phyloP scores from a whole-genome alignment of 2,888 invertebrate genomes.

The Spisula subtruncata region DNA sequence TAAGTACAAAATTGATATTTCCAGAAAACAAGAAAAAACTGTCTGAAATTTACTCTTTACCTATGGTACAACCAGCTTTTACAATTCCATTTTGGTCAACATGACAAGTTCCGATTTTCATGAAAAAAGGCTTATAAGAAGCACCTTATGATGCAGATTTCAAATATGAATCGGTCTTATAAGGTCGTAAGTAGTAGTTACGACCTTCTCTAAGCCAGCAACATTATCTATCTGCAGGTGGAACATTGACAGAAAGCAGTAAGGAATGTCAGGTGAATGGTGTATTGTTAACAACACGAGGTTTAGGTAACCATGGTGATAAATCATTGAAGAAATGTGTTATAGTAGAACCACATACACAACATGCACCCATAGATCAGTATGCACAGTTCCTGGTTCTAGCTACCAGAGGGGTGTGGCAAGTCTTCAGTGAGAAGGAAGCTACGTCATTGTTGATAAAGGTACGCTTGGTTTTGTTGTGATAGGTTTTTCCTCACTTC shows the following conservation, averaged over 20 bases:
- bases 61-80: too few species aligned
- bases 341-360: conserved; percentile 82
- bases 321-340: conserved; percentile 83
- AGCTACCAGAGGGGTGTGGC: conserved; percentile 86
- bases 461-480: conserved; percentile 70
- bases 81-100: too few species aligned
- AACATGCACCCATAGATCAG: conserved; percentile 83
- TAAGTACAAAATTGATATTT: too few species aligned
- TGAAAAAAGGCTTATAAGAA: too few species aligned
- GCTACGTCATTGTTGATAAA: conserved; percentile 82
- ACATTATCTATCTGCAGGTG: conserved; percentile 83
- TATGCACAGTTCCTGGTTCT: conserved; percentile 86
- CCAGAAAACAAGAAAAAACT: too few species aligned
- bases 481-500: too few species aligned
- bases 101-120: too few species aligned
- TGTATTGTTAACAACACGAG: conserved; percentile 85
- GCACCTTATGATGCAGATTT: too few species aligned
- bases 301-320: conserved; percentile 88
- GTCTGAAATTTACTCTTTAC: too few species aligned
- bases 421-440: conserved; percentile 85
- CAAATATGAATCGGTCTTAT: too few species aligned
- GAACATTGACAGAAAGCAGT: conserved; percentile 82
- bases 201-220: too few species aligned
- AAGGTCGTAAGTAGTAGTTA: too few species aligned
- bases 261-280: conserved; percentile 85